Conservation (phyloP, 1,140 invertebrate genomes). For the Nephila pilipes region DNA sequence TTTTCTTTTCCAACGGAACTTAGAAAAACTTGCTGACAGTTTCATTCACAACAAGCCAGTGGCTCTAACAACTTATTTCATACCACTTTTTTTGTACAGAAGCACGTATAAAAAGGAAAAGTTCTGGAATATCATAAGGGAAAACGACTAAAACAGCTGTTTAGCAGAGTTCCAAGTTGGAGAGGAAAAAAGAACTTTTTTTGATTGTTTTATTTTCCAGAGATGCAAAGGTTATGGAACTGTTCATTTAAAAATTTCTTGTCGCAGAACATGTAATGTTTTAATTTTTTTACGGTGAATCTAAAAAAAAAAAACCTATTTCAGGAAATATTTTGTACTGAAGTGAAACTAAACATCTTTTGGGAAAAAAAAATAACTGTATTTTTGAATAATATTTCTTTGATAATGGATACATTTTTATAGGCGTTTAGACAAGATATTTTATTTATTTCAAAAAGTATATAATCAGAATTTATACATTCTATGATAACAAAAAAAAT, state of each 20-base stretch:
- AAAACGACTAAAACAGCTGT: slow-evolving; percentile 47
- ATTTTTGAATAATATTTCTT: no score
- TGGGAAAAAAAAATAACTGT: no score
- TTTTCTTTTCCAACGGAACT: slow-evolving; percentile 42
- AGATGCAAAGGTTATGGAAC: not conserved
- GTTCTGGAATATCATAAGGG: slow-evolving; percentile 22
- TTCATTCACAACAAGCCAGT: slow-evolving; percentile 27
- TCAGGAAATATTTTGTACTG: no score
- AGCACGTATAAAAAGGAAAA: not conserved
- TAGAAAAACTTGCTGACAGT: slow-evolving; percentile 47
- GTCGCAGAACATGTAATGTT: not conserved
- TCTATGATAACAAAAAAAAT: no score
- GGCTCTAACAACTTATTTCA: slow-evolving; percentile 59
- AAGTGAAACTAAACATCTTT: no score
- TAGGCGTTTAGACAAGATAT: no score
- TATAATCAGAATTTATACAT: no score
- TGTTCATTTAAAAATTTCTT: slow-evolving; percentile 6
- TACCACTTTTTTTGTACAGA: not conserved
- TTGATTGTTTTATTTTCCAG: not conserved
- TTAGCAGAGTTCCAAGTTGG: not conserved
- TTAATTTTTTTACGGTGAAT: not conserved
- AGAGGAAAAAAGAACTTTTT: not conserved
- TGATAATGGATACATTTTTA: no score
- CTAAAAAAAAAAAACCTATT: not conserved
- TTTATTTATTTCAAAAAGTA: no score